These are phyloP conservation scores for Adoxophyes honmai DNA, from an alignment of 1,140 invertebrate species.

Conservation along the genomic window DNA sequence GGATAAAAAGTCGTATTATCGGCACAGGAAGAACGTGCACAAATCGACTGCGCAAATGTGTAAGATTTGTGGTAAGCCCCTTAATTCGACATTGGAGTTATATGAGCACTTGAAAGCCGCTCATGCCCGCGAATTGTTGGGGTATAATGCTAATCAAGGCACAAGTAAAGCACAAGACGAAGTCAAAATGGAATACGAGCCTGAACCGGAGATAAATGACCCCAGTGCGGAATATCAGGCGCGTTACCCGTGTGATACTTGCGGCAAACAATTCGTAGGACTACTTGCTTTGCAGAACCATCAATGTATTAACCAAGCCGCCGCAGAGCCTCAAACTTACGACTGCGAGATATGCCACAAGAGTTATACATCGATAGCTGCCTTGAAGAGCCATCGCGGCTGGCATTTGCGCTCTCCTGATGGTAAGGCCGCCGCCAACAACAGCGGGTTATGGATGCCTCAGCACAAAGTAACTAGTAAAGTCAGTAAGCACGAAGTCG, in stretches of 20 bases:
- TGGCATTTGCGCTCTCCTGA: slow-evolving; percentile 79
- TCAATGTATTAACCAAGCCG: slow-evolving; percentile 56
- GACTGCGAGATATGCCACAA: slow-evolving; percentile 80
- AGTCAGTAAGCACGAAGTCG: slow-evolving; percentile 71
- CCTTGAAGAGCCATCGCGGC: slow-evolving; percentile 79
- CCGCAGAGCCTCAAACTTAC: slow-evolving; percentile 60
- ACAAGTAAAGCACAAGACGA: slow-evolving; percentile 60
- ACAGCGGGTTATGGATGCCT: slow-evolving; percentile 74
- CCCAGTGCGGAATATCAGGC: slow-evolving; percentile 65
- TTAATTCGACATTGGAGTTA: slow-evolving; percentile 66
- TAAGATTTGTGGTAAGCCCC: slow-evolving; percentile 71
- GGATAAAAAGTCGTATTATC: slow-evolving; percentile 75
- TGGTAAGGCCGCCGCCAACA: slow-evolving; percentile 74
- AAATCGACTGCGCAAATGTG: slow-evolving; percentile 69
- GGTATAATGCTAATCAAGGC: slow-evolving; percentile 65
- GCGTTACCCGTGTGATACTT: slow-evolving; percentile 67
- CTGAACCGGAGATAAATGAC: slow-evolving; percentile 45
- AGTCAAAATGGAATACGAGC: slow-evolving; percentile 57
- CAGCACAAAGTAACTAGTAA: slow-evolving; percentile 74
- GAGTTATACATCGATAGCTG: slow-evolving; percentile 76
- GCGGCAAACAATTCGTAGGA: slow-evolving; percentile 71
- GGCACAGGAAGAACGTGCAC: slow-evolving; percentile 73
- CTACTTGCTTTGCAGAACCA: slow-evolving; percentile 71
- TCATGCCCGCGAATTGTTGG: slow-evolving; percentile 70
- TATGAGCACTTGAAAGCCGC: slow-evolving; percentile 71